phyloP scores from a whole-genome alignment of 1,140 invertebrate species.

The Heliconius hewitsoni region DNA sequence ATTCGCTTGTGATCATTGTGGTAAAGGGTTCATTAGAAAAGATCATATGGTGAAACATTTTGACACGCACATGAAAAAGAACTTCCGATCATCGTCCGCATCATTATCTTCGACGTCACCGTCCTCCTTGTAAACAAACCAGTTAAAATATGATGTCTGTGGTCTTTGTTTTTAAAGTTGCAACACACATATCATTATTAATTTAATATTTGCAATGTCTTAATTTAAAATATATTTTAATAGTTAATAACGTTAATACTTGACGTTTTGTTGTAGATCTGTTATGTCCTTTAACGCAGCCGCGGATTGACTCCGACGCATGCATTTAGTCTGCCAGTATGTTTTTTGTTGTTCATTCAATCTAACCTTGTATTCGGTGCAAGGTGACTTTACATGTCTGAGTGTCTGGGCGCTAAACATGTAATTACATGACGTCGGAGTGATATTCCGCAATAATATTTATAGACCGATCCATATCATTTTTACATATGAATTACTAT shows the following conservation, averaged over 20 bases:
- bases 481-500: slow-evolving; percentile 66
- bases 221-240: slow-evolving; percentile 45
- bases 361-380: slow-evolving; percentile 72
- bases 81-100: slow-evolving; percentile 56
- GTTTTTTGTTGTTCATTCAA: slow-evolving; percentile 77
- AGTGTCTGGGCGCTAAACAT: slow-evolving; percentile 75
- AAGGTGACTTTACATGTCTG: slow-evolving; percentile 79
- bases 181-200: slow-evolving; percentile 60
- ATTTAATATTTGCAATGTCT: slow-evolving; percentile 48
- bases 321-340: slow-evolving; percentile 56
- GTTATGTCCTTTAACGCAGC: slow-evolving; percentile 53
- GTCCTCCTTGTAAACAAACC: slow-evolving; percentile 47
- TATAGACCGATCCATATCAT: slow-evolving; percentile 74
- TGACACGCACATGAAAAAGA: slow-evolving; percentile 88
- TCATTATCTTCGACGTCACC: slow-evolving; percentile 53
- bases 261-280: slow-evolving; percentile 53
- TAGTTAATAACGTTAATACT: slow-evolving; percentile 50
- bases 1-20: slow-evolving; percentile 89
- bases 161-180: slow-evolving; percentile 37
- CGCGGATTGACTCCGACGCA: slow-evolving; percentile 53
- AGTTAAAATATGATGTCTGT: slow-evolving; percentile 16
- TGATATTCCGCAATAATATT: slow-evolving; percentile 65
- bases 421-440: slow-evolving; percentile 74
- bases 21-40: slow-evolving; percentile 95
- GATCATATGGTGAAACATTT: slow-evolving; percentile 97